Evolutionary conservation across 2,888 invertebrate species (phyloP), one percentile per base, ranked within the genome.

Genomic region (Rosalia funebris): DNA sequence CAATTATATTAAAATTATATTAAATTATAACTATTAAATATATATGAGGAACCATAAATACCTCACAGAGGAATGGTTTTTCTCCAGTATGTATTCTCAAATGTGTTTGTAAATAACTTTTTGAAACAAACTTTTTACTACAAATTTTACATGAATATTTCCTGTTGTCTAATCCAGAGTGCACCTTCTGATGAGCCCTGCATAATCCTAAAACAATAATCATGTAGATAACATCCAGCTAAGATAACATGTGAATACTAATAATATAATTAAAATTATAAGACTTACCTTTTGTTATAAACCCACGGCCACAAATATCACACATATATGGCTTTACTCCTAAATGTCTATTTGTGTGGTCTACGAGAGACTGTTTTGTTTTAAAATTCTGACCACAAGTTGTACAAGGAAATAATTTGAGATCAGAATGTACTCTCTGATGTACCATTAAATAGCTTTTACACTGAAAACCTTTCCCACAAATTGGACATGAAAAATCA

Each of bases 381-480:
- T 87, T 87, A 67, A 87, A 87, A 72, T 83, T 83, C 57, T 84
- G 83, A 0, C 83, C 83, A 67, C 87, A 87, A 0, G 84, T 86
- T 1, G 81, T 82, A 69, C 87, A 87, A 0, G 84, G 83, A 68
- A 83, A 87, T 0, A 86, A 86, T 70, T 86, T 87, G 2, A 84
- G 66, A 64, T 86, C 85, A 0, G 86, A 86, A 75, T 87, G 87
- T 0, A 86, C 86, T 50, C 86, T 79, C 72, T 87, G 86, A 72
- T 87, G 87, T 1, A 86, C 86, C 62, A 85, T 85, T 17, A 87
- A 77, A 68, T 87, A 87, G 68, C 86, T 86, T 68, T 84, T 85
- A 69, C 86, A 86, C 60, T 86, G 85, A 66, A 87, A 87, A 10
- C 87, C 86, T 77, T 87, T 87, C 1, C 86, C 86, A 66, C 87